phyloP scores from a whole-genome alignment of 2,113 vertebrate genomes.

The Gymnarchus niloticus region DNA sequence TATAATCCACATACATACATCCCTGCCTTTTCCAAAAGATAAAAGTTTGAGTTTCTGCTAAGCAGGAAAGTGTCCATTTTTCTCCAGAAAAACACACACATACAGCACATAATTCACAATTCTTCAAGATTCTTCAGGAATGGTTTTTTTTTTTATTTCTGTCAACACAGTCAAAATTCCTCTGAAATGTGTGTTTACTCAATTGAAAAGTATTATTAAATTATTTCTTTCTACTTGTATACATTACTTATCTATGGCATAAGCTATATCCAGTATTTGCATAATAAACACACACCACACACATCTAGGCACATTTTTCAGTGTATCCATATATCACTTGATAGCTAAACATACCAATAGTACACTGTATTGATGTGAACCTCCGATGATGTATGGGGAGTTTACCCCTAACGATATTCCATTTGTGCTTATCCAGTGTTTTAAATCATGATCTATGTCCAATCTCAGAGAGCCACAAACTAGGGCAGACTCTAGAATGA shows the following conservation, averaged over 20 bases:
- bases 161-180: background rate
- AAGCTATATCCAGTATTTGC: background rate
- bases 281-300: background rate
- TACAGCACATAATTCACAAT: background rate
- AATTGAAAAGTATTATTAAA: background rate
- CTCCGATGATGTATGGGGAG: background rate
- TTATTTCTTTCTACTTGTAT: background rate
- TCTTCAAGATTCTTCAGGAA: background rate
- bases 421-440: background rate
- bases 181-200: background rate
- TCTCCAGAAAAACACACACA: background rate
- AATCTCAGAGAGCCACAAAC: background rate
- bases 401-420: background rate
- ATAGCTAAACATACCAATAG: background rate
- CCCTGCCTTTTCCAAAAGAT: background rate
- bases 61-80: background rate
- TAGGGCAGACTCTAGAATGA: background rate
- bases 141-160: background rate
- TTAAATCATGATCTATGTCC: background rate
- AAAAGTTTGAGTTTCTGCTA: background rate
- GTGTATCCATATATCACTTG: background rate
- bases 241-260: background rate
- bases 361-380: background rate
- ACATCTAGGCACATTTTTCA: background rate
- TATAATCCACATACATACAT: background rate